Base-by-base conservation (phyloP, 92 coral and sea anemone genomes). In the Hydrozoanthus gracilis region DNA sequence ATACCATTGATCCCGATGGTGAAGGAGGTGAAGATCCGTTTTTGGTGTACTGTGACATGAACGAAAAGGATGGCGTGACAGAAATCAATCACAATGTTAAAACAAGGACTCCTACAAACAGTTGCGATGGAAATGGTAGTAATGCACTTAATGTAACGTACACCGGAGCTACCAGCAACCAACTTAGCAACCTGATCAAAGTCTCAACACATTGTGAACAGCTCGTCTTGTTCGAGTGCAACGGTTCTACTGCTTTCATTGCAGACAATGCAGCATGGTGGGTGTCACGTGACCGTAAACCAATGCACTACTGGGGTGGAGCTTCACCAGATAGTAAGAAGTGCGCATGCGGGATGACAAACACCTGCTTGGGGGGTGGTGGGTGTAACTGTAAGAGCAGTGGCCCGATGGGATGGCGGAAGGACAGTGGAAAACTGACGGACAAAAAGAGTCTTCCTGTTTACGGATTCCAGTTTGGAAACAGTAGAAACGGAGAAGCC, bases 31-130 rank as follows among this genome's bases (percentile, higher is more conserved):
- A 55, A 46, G 39, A 45, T 4, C 78, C 90, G 8, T 79, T 79
- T 79, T 18, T 15, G 35, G 90, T 78, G 18, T 87, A 14, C 64
- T 87, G 90, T 51, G 90, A 87, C 67, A 87, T 87, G 90, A 87
- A 51, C 27, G 49, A 71, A 8, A 55, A 13, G 73, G 20, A 11
- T 7, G 75, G 86, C 51, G 75, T 82, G 62, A 87, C 90, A 8
- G 85, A 9, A 65, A 71, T 87, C 17, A 62, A 80, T 20, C 90
- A 87, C 78, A 73, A 87, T 72, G 71, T 77, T 78, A 79, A 87
- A 77, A n/a, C 35, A 9, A 76, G 89, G 47, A 35, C 76, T 48
- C 72, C 5, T 16, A 77, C 65, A 17, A 56, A 61, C 5, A 44
- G 44, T 13, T 77, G 66, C 20, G 49, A 52, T 8, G 4, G 14